A percentile compares a stretch with the other conserved stretches of the same genome.
Conservation (phyloP, 2,888 invertebrate genomes). For the Lasioglossum morio region DNA sequence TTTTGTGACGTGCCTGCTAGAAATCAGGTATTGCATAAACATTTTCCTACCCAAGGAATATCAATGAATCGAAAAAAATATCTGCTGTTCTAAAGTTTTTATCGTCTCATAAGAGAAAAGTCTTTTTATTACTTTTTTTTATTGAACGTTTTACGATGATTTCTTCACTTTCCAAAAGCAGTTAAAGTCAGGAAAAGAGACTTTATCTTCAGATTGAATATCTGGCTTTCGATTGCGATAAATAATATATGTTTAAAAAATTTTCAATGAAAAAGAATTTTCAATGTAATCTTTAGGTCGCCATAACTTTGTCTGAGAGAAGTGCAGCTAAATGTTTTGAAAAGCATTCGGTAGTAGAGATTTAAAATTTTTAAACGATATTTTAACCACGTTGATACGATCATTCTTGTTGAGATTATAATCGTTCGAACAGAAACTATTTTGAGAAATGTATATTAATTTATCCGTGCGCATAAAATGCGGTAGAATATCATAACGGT, state of each 20-base stretch:
- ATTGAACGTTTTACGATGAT: neutral
- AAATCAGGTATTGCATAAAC: neutral
- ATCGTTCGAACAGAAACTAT: neutral
- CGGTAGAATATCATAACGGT: neutral
- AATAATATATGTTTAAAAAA: neutral
- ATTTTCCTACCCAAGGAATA: neutral
- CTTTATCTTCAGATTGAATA: too few relatives aligned
- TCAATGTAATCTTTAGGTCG: too few relatives aligned
- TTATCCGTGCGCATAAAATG: neutral
- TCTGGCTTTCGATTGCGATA: neutral
- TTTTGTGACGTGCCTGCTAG: too few relatives aligned
- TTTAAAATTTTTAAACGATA: too few relatives aligned
- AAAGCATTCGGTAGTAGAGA: too few relatives aligned
- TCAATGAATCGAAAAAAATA: too few relatives aligned
- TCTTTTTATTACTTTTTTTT: neutral
- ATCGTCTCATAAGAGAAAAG: neutral
- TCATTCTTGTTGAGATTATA: neutral
- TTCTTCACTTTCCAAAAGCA: neutral
- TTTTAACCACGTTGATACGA: neutral
- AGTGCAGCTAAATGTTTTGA: too few relatives aligned
- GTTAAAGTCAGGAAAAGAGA: too few relatives aligned
- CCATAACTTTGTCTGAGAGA: too few relatives aligned
- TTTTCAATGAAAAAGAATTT: neutral
- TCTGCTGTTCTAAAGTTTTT: neutral
- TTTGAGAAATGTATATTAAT: neutral